A percentile compares a stretch with the other conserved stretches of the same genome.
phyloP scores from a whole-genome alignment of 2,113 vertebrate genomes.

The Microtus pennsylvanicus region DNA sequence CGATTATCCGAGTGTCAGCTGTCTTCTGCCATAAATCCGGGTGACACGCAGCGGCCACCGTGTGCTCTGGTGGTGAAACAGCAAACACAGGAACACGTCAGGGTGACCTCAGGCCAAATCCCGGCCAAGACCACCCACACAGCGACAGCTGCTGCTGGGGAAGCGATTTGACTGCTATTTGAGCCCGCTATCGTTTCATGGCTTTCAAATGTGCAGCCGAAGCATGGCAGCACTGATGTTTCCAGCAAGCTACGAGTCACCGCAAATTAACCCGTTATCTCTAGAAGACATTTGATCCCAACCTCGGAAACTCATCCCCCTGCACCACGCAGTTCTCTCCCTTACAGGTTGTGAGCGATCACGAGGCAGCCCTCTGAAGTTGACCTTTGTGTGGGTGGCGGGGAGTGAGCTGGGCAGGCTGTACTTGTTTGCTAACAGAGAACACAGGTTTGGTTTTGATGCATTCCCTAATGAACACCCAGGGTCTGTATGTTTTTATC shows the following conservation, averaged over 20 bases:
- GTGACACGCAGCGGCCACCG: background rate
- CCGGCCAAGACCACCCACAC: slow-evolving; percentile 14
- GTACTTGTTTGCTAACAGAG: background rate
- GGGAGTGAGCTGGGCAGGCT: background rate
- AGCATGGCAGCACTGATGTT: background rate
- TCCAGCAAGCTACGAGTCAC: background rate
- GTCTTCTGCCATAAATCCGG: background rate
- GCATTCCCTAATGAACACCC: background rate
- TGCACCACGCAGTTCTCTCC: background rate
- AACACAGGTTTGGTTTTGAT: background rate
- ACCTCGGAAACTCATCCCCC: background rate
- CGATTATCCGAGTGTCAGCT: background rate
- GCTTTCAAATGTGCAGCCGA: background rate
- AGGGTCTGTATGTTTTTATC: background rate
- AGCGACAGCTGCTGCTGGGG: background rate
- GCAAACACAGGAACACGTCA: background rate
- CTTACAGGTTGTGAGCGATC: background rate
- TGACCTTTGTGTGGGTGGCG: too few species aligned
- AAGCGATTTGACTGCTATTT: background rate
- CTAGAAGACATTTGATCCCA: slow-evolving; percentile 12
- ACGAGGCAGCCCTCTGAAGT: background rate
- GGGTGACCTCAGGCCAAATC: background rate
- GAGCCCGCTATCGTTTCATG: background rate
- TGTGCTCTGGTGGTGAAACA: background rate
- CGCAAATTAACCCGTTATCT: background rate